Conservation (phyloP, 2,113 vertebrate genomes). For the Kryptolebias marmoratus region DNA sequence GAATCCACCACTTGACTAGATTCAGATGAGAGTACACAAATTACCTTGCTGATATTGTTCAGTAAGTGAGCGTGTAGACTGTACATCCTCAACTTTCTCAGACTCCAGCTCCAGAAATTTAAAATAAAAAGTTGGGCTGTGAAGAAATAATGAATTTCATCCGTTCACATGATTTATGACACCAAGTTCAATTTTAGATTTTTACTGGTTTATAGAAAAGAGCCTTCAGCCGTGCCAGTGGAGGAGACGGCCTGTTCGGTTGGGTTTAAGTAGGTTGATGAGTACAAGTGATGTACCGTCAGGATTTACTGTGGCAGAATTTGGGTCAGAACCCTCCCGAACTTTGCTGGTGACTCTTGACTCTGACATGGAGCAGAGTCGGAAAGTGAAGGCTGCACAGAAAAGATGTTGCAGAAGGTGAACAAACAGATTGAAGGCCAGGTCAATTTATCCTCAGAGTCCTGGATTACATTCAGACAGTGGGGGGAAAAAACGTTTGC, state of each 20-base stretch:
- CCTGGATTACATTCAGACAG: neutral
- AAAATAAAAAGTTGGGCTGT: conserved; percentile 9
- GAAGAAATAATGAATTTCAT: conserved; percentile 24
- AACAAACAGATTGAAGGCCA: neutral
- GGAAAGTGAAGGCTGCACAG: neutral
- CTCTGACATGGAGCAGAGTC: neutral
- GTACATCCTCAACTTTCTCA: neutral
- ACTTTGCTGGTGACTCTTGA: conserved; percentile 3
- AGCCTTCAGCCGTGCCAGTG: neutral
- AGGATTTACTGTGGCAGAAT: neutral
- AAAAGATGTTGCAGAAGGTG: neutral
- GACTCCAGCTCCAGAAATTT: conserved; percentile 30
- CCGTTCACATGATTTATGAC: conserved; percentile 9
- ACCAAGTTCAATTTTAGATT: neutral
- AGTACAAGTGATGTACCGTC: neutral
- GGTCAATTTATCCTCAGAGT: neutral
- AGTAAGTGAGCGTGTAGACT: conserved; percentile 33
- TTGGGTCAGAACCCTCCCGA: neutral
- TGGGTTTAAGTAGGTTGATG: neutral
- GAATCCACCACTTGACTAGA: conserved; percentile 52
- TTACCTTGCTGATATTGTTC: conserved; percentile 52
- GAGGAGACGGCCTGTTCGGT: neutral
- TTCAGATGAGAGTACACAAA: conserved; percentile 55
- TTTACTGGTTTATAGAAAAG: neutral
- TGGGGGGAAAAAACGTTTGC: neutral